Conservation (phyloP, 2,888 invertebrate genomes). For the Standfussiana lucernea region DNA sequence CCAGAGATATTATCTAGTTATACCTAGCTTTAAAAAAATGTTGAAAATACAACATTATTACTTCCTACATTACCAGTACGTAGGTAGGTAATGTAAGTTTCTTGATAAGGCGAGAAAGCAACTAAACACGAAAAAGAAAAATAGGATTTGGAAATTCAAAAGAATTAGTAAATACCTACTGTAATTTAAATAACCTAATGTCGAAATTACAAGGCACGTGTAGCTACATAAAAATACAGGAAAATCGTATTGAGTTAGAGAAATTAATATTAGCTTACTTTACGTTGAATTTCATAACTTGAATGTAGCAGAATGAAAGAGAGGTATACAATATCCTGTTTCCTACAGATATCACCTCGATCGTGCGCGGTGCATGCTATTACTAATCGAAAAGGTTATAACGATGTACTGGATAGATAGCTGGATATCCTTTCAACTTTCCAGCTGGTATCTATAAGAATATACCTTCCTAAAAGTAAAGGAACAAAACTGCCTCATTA, state of each 20-base stretch:
- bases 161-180: background rate
- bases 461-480: background rate
- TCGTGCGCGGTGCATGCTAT: constrained; percentile 12
- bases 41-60: background rate
- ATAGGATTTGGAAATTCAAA: constrained; percentile 18
- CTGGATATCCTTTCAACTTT: constrained; percentile 24
- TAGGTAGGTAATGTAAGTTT: background rate
- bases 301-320: background rate
- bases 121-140: constrained; percentile 29
- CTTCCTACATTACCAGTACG: background rate
- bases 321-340: constrained; percentile 33
- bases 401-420: background rate
- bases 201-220: constrained; percentile 16
- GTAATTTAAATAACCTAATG: constrained; percentile 21
- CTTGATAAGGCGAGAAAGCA: constrained; percentile 30
- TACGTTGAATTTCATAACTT: background rate
- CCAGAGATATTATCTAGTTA: background rate
- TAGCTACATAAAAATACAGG: constrained; percentile 7
- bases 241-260: constrained; percentile 1
- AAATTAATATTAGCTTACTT: background rate
- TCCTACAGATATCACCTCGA: constrained; percentile 27
- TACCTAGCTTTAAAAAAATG: background rate
- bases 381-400: constrained; percentile 8
- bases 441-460: background rate
- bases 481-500: background rate